Conservation (phyloP, 2,113 vertebrate genomes). For the Corythoichthys haematopterus region DNA sequence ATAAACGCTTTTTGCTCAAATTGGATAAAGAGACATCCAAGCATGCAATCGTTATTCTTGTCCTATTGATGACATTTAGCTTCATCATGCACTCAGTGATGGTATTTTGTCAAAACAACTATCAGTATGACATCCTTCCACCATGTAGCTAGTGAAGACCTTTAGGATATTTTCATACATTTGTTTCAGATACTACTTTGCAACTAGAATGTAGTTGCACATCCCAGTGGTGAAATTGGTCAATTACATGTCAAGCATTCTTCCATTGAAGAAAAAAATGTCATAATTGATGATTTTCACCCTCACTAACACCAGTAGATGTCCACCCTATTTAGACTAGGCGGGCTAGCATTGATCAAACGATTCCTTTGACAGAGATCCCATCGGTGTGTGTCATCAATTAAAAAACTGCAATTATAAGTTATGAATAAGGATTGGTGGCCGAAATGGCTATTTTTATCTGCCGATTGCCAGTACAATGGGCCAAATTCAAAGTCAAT, state of each 20-base stretch:
- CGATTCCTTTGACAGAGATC: neutral
- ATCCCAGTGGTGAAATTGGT: neutral
- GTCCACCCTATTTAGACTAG: no score
- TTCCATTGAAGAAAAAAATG: neutral
- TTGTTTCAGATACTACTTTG: no score
- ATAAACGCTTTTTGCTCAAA: conserved; percentile 7
- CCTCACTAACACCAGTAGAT: neutral
- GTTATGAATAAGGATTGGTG: neutral
- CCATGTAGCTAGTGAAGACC: neutral
- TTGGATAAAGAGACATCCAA: conserved; percentile 21
- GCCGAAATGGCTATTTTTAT: neutral
- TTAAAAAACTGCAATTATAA: neutral
- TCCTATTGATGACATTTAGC: conserved; percentile 33
- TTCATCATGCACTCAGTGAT: conserved; percentile 10
- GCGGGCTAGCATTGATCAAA: no score
- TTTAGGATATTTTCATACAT: neutral
- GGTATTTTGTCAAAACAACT: neutral
- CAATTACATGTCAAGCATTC: neutral
- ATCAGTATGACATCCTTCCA: neutral
- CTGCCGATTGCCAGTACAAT: neutral
- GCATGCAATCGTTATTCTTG: conserved; percentile 28
- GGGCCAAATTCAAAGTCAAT: conserved; percentile 6
- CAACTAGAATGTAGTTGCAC: neutral
- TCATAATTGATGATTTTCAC: neutral
- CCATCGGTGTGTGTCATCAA: neutral